phyloP scores from a whole-genome alignment of 2,797 vertebrate genomes.

The Onychomys torridus region DNA sequence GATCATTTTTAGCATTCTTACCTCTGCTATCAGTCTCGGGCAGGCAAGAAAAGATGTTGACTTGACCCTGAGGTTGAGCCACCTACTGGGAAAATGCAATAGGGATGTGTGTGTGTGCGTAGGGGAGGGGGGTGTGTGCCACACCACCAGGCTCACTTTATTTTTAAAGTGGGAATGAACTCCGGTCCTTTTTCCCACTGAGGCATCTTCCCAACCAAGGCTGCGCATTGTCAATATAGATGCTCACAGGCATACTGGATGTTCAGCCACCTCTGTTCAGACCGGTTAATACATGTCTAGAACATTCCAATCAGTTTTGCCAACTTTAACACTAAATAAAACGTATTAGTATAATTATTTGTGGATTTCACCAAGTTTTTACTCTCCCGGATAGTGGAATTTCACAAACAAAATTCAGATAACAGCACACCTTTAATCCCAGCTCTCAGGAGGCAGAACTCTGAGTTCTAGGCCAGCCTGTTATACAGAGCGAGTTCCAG shows the following conservation, averaged over 20 bases:
- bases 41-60: neutral
- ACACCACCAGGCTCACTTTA: neutral
- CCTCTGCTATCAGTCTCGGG: neutral
- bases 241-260: neutral
- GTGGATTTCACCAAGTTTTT: slow-evolving; percentile 20
- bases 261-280: neutral
- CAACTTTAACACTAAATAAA: neutral
- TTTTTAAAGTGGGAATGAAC: neutral
- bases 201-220: neutral
- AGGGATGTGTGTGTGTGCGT: neutral
- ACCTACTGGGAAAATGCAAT: neutral
- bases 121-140: neutral
- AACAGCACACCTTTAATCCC: neutral
- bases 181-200: neutral
- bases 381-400: neutral
- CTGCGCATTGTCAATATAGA: neutral
- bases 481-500: neutral
- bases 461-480: neutral
- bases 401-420: slow-evolving; percentile 33
- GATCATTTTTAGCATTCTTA: neutral
- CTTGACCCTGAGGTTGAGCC: neutral
- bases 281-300: neutral
- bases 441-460: neutral
- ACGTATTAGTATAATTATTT: neutral
- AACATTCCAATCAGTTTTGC: neutral